Evolutionary conservation across 1,140 invertebrate genomes (phyloP), one percentile per base, ranked within the genome.

Genomic region (Meteorus sp.): DNA sequence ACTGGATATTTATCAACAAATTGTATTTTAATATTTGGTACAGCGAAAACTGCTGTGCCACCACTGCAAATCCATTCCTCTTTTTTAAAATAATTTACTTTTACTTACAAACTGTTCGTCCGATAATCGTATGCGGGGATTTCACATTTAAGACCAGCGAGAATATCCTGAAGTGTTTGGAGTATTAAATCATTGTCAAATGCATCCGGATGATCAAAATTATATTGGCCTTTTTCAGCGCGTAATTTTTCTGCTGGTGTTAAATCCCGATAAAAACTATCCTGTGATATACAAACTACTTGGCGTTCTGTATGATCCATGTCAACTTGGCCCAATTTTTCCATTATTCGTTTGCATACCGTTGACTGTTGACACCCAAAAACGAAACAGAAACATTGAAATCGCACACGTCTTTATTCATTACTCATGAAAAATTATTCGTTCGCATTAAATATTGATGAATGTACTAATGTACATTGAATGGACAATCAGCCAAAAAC

Each of bases 161-260:
- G 80, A 61, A 98, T 91, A 66, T 91, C 87, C 64, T 86, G 84
- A 23, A 98, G 77, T 0, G 90, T 93, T 45, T 88, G 81, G 17
- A 88, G 79, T 69, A 98, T 89, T 15, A 94, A 80, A 43, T 91
- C 88, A 71, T 93, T 88, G 75, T 98, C 91, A 76, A 97, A 93
- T 0, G 93, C 93, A 79, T 93, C 90, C 20, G 97, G 97, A 83
- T 99, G 97, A 80, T 99, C 97, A 82, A 99, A 99, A 82, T 99
- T 97, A 70, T 93, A 99, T 59, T 92, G 86, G 44, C 97, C 96
- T 68, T 90, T 90, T 48, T 88, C 85, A n/a, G 95, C 96, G 72
- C 89, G 88, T 0, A 85, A 69, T 69, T 89, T 89, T 73, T 99
- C 94, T 8, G 88, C 86, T 1, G 85, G 80, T 9, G 86, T 90